A percentile compares a stretch with the other conserved stretches of the same genome.
Conservation (phyloP, 2,888 invertebrate species). For the Acleris cristana region DNA sequence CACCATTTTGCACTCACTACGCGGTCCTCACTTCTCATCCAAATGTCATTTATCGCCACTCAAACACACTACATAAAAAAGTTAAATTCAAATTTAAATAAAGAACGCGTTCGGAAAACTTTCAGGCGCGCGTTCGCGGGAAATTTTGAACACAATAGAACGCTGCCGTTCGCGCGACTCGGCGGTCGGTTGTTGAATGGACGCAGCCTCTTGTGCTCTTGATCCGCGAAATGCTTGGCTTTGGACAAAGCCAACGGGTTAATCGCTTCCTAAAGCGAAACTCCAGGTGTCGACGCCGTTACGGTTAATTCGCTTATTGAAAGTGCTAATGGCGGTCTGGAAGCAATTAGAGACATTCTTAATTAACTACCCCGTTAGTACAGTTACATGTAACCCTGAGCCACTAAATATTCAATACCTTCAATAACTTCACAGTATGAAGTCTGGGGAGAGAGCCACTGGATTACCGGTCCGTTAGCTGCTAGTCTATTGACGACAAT, state of each 20-base stretch:
- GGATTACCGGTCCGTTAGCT: too few species aligned
- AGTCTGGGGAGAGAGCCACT: too few species aligned
- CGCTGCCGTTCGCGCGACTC: constrained; percentile 56
- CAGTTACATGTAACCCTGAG: constrained; percentile 6
- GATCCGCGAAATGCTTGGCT: constrained; percentile 63
- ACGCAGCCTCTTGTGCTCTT: constrained; percentile 64
- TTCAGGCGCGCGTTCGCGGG: constrained; percentile 20
- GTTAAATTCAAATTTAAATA: constrained; percentile 17
- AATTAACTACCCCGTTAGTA: constrained; percentile 36
- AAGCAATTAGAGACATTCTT: constrained; percentile 48
- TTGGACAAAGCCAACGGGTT: constrained; percentile 53
- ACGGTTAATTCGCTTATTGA: constrained; percentile 59
- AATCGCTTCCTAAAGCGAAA: constrained; percentile 58
- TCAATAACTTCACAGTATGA: not conserved
- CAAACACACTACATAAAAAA: constrained; percentile 40
- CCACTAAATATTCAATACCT: constrained; percentile 2
- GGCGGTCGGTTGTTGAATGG: constrained; percentile 60
- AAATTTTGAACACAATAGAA: constrained; percentile 3
- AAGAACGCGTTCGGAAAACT: constrained; percentile 22
- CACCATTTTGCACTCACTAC: constrained; percentile 70
- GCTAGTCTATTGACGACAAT: too few species aligned
- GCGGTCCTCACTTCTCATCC: constrained; percentile 46
- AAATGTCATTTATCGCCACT: constrained; percentile 51
- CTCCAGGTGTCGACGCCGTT: constrained; percentile 60
- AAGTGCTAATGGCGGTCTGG: constrained; percentile 45